Conservation (phyloP, 2,888 invertebrate genomes). For the Lissonota sp. region DNA sequence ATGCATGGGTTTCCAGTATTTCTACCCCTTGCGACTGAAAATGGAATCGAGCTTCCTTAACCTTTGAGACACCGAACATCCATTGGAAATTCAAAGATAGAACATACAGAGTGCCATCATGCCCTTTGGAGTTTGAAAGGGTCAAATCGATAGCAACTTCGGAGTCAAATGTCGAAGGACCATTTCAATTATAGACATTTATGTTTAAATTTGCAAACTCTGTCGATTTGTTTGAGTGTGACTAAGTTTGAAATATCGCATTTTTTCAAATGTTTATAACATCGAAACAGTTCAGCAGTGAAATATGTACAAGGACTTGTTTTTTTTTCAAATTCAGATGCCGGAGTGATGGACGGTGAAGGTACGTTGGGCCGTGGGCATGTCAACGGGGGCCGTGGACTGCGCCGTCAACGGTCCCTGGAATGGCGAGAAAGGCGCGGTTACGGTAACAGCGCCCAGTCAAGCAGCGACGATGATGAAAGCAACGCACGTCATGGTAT, state of each 20-base stretch:
- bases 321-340: constrained; percentile 70
- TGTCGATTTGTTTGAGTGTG: no score
- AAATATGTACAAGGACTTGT: neutral
- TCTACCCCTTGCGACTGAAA: neutral
- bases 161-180: no score
- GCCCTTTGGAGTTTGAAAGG: neutral
- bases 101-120: neutral
- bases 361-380: constrained; percentile 80
- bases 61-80: neutral
- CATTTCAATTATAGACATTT: no score
- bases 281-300: no score
- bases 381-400: constrained; percentile 79
- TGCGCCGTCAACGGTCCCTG: constrained; percentile 86
- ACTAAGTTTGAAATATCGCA: no score
- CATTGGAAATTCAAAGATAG: neutral
- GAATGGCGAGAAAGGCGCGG: constrained; percentile 86
- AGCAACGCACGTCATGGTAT: constrained; percentile 76
- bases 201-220: no score
- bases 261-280: no score
- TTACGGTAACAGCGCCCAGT: constrained; percentile 85
- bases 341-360: constrained; percentile 80
- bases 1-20: constrained; percentile 26
- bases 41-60: neutral
- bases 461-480: constrained; percentile 79
- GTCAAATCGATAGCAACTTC: constrained; percentile 6